Conservation (phyloP, 1,140 invertebrate species). For the Radopholus similis region DNA sequence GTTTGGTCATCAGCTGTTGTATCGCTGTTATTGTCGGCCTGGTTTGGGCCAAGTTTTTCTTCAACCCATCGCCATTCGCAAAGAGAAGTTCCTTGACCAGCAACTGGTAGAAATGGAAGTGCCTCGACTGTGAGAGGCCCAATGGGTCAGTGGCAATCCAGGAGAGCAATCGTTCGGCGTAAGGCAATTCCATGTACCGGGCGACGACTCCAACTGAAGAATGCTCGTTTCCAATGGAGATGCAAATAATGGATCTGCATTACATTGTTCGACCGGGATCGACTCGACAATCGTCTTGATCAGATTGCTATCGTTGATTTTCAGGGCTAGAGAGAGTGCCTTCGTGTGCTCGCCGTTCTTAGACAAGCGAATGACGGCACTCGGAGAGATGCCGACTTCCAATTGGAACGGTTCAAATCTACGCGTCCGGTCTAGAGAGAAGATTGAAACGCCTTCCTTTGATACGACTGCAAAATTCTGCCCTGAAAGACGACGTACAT, state of each 20-base stretch:
- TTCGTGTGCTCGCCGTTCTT: slow-evolving; percentile 27
- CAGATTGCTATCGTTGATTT: slow-evolving; percentile 33
- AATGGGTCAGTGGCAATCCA: slow-evolving; percentile 14
- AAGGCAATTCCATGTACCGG: slow-evolving; percentile 8
- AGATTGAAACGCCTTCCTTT: slow-evolving; percentile 42
- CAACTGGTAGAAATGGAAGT: slow-evolving; percentile 30
- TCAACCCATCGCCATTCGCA: slow-evolving; percentile 25
- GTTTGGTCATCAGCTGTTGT: slow-evolving; percentile 25
- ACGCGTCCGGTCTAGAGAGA: slow-evolving; percentile 27
- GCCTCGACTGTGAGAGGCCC: slow-evolving; percentile 5
- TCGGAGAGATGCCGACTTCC: slow-evolving; percentile 23
- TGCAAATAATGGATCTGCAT: slow-evolving; percentile 10
- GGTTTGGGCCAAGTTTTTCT: slow-evolving; percentile 6
- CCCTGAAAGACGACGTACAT: slow-evolving; percentile 10
- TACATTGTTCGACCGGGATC: slow-evolving; percentile 34
- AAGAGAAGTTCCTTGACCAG: slow-evolving; percentile 27
- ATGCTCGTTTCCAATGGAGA: not conserved
- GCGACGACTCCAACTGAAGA: slow-evolving; percentile 25
- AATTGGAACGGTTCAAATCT: slow-evolving; percentile 40
- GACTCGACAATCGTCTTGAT: slow-evolving; percentile 20
- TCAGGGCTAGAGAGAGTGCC: slow-evolving; percentile 34
- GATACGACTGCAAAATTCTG: slow-evolving; percentile 40
- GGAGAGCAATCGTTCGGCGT: slow-evolving; percentile 26
- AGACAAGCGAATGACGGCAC: slow-evolving; percentile 15
- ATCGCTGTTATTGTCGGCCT: slow-evolving; percentile 20